phyloP scores from a whole-genome alignment of 2,888 invertebrate species.

The Kuschelorhynchus macadamiae region DNA sequence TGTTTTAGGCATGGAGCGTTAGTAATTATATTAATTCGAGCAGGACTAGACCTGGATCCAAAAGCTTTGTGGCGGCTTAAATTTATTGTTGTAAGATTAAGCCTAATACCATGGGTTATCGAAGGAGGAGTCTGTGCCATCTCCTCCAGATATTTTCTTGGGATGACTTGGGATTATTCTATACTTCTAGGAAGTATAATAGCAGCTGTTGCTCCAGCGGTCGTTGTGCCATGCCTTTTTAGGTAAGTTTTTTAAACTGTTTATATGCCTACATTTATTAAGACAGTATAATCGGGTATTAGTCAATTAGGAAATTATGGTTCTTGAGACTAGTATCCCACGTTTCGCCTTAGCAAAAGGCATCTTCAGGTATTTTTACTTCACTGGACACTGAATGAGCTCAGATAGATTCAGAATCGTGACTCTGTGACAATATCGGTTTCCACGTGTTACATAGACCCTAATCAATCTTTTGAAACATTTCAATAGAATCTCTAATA shows the following conservation, averaged over 20 bases:
- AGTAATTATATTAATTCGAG: slow-evolving; percentile 92
- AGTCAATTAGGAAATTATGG: too few relatives aligned
- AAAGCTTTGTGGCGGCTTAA: slow-evolving; percentile 86
- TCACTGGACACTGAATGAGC: too few relatives aligned
- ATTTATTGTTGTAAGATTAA: slow-evolving; percentile 86
- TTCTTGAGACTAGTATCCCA: too few relatives aligned
- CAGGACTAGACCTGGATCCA: slow-evolving; percentile 94
- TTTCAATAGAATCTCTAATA: too few relatives aligned
- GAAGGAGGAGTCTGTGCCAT: slow-evolving; percentile 83
- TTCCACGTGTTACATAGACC: too few relatives aligned
- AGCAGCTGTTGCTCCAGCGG: slow-evolving; percentile 96
- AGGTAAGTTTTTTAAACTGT: slow-evolving; percentile 32
- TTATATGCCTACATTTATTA: too few relatives aligned
- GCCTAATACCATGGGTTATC: slow-evolving; percentile 87
- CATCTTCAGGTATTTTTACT: too few relatives aligned
- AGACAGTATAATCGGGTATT: too few relatives aligned
- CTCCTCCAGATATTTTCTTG: slow-evolving; percentile 80
- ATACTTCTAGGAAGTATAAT: slow-evolving; percentile 87
- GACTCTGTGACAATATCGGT: too few relatives aligned
- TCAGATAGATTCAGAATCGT: too few relatives aligned
- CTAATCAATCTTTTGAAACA: too few relatives aligned
- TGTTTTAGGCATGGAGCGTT: slow-evolving; percentile 90
- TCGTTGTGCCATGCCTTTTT: slow-evolving; percentile 94
- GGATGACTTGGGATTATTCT: slow-evolving; percentile 88
- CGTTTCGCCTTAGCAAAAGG: too few relatives aligned